Evolutionary conservation across 2,113 vertebrate genomes (phyloP).

Genomic region (Malurus melanocephalus): DNA sequence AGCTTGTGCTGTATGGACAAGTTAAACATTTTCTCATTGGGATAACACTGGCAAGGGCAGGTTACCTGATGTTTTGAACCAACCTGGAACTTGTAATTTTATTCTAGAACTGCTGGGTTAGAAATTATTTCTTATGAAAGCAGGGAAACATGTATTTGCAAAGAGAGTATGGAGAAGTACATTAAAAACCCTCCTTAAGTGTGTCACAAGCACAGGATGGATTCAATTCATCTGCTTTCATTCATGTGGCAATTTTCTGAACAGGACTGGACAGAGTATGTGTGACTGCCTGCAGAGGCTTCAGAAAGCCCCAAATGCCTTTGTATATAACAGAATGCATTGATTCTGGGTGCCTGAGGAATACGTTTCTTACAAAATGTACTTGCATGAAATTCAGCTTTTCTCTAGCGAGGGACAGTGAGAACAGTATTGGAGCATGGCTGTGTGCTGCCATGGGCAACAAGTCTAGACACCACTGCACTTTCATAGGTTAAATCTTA

Average conservation of each 20-base stretch:
- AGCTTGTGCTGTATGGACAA: neutral
- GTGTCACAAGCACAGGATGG: neutral
- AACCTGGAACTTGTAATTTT: neutral
- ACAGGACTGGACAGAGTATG: neutral
- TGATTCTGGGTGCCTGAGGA: neutral
- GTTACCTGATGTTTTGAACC: neutral
- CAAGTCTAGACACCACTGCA: too few species aligned
- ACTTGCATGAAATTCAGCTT: neutral
- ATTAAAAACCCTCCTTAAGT: neutral
- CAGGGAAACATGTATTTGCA: neutral
- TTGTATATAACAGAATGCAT: too few species aligned
- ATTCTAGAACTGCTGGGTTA: neutral
- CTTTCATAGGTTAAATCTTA: neutral
- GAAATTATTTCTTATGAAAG: neutral
- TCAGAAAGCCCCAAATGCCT: neutral
- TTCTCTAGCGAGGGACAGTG: neutral
- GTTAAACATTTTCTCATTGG: slow-evolving; percentile 17
- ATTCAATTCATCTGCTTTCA: neutral
- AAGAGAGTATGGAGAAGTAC: neutral
- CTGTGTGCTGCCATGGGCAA: fast-evolving
- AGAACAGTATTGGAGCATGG: neutral
- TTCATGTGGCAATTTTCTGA: neutral
- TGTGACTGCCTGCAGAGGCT: too few species aligned
- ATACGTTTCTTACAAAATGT: neutral
- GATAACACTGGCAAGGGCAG: neutral